Base-by-base conservation (phyloP, 1,140 invertebrate genomes). In the Ectropis grisescens region DNA sequence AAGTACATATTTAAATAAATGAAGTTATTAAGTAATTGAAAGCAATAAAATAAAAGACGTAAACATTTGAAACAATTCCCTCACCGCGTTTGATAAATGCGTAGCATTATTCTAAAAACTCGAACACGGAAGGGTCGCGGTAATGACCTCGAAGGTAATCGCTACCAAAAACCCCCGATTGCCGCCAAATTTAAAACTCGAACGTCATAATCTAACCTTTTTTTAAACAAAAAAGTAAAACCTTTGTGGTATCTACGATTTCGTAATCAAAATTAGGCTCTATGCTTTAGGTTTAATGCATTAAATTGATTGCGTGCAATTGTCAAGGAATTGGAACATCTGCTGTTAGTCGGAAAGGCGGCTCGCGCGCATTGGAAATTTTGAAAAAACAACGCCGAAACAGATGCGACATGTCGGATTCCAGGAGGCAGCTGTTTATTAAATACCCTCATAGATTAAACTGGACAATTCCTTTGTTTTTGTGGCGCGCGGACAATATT, bases 391-490 rank as follows among this genome's bases (percentile, higher is more conserved):
- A 53, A 54, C 66, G 58, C 51, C 58, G 24, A 38, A 80, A 74
- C 76, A 81, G 72, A 81, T 81, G 76, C 65, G 69, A 67, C 67
- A 70, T 70, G 59, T 67, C 57, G 59, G 70, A 81, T 74, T 76
- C 69, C 55, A 55, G 57, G 47, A 66, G 66, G 76, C 76, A 81
- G 72, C 70, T 81, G 76, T 74, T 75, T 64, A 64, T 64, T 66
- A 61, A 68, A 60, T 58, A 61, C 69, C 66, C 71, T 66, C 67
- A 72, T 80, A 75, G 69, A 70, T 72, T 71, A 74, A 60, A 55
- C 47, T 67, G 35, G 52, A 48, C 50, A 51, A 62, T 60, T 53
- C 52, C 53, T 72, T 71, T 71, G 60, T 68, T 75, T 75, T 54
- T 58, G 42, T 58, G n/a, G n/a, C n/a, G n/a, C n/a, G n/a, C 62